Percentiles rank a stretch among this genome's conserved stretches.
Conservation (phyloP, 2,888 invertebrate genomes). For the Zhengitettix transpicula region DNA sequence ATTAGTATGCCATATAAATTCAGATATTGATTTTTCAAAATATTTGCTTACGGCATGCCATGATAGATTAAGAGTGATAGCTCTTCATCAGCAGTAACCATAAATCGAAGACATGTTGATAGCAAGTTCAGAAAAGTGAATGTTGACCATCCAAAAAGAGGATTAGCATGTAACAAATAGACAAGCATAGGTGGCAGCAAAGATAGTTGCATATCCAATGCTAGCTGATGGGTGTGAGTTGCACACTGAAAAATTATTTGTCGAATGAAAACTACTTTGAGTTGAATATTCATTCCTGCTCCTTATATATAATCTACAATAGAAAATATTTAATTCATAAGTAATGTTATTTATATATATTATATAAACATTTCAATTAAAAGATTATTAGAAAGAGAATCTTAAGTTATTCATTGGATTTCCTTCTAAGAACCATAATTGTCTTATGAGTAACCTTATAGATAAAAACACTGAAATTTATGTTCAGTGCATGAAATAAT, state of each 20-base stretch:
- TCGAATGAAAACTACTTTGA: too few relatives aligned
- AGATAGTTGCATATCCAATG: constrained; percentile 56
- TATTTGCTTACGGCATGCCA: constrained; percentile 42
- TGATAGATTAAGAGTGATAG: constrained; percentile 48
- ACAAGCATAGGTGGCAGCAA: constrained; percentile 45
- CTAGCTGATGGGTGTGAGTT: constrained; percentile 56
- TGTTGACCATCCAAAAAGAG: constrained; percentile 34
- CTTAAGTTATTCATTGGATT: too few relatives aligned
- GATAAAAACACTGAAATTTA: too few relatives aligned
- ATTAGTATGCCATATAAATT: too few relatives aligned
- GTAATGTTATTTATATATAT: too few relatives aligned
- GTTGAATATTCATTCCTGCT: too few relatives aligned
- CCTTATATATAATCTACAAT: too few relatives aligned
- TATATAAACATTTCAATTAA: too few relatives aligned
- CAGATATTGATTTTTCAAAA: not conserved
- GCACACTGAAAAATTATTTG: constrained; percentile 40
- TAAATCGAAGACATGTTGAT: constrained; percentile 45
- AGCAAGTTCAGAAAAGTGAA: constrained; percentile 37
- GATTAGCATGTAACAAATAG: constrained; percentile 40
- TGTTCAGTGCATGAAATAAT: too few relatives aligned
- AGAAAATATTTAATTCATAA: not conserved
- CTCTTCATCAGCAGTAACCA: constrained; percentile 39
- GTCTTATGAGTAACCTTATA: too few relatives aligned
- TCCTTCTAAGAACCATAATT: too few relatives aligned
- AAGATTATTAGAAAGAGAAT: too few relatives aligned